Conservation (phyloP, 2,888 invertebrate species). For the Pyralis farinalis region DNA sequence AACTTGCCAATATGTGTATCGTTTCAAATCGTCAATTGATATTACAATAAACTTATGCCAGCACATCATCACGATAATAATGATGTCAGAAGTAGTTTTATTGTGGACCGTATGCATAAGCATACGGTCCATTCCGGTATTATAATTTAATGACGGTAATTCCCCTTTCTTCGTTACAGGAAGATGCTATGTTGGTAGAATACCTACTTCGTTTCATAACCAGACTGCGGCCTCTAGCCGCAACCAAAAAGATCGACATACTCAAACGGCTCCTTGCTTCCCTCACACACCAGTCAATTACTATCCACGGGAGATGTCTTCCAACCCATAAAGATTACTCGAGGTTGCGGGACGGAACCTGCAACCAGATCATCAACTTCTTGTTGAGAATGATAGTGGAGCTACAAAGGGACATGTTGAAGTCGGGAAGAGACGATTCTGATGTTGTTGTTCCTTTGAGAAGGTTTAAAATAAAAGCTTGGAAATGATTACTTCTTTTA, state of each 20-base stretch:
- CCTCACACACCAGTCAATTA: slow-evolving; percentile 84
- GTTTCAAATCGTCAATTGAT: too few relatives aligned
- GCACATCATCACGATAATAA: too few relatives aligned
- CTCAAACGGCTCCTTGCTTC: slow-evolving; percentile 84
- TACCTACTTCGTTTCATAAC: slow-evolving; percentile 86
- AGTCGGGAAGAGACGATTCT: slow-evolving; percentile 55
- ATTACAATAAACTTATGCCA: too few relatives aligned
- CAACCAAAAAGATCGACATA: slow-evolving; percentile 81
- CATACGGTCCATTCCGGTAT: too few relatives aligned
- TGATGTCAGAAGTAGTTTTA: too few relatives aligned
- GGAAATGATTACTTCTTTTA: too few relatives aligned
- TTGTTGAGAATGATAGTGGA: slow-evolving; percentile 72
- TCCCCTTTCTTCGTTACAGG: slow-evolving; percentile 74
- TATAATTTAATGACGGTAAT: too few relatives aligned
- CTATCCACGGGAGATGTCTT: slow-evolving; percentile 48
- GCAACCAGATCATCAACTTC: slow-evolving; percentile 74
- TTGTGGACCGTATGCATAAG: too few relatives aligned
- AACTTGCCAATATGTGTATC: too few relatives aligned
- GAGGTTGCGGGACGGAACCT: slow-evolving; percentile 79
- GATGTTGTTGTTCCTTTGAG: slow-evolving; percentile 59
- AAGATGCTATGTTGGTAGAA: slow-evolving; percentile 85
- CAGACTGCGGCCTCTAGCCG: slow-evolving; percentile 83
- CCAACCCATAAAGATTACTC: slow-evolving; percentile 65
- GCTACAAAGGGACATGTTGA: slow-evolving; percentile 68
- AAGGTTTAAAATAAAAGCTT: slow-evolving; percentile 62